Percentiles rank a stretch among this genome's conserved stretches.
Evolutionary conservation across 1,140 invertebrate genomes (phyloP).

Genomic region (Formica exsecta): DNA sequence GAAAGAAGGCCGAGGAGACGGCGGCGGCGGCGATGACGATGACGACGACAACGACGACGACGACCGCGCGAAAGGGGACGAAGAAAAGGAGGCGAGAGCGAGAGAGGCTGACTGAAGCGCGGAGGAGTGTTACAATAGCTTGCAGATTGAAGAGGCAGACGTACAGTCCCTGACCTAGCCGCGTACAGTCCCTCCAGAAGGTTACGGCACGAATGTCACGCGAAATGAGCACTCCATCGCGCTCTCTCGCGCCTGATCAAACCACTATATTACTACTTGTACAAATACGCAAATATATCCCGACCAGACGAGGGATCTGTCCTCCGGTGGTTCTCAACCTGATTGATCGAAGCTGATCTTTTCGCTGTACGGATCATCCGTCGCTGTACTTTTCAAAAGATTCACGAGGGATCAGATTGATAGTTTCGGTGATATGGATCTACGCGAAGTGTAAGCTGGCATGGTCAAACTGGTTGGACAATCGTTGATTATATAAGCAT

Average conservation of each 20-base stretch:
- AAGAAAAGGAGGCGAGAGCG: conserved; percentile 52
- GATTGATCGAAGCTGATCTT: neutral
- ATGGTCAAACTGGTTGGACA: conserved; percentile 2
- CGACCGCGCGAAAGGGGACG: neutral
- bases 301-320: conserved; percentile 2
- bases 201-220: conserved; percentile 7
- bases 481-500: neutral
- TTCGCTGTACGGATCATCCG: conserved; percentile 5
- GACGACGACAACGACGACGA: neutral
- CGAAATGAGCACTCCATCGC: conserved; percentile 47
- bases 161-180: conserved; percentile 76
- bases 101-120: conserved; percentile 16
- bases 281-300: conserved; percentile 79
- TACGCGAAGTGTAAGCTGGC: neutral
- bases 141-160: conserved; percentile 80
- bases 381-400: conserved; percentile 12
- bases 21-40: neutral
- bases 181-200: conserved; percentile 69
- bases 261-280: conserved; percentile 81
- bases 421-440: conserved; percentile 25
- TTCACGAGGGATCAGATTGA: conserved; percentile 17
- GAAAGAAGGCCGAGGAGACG: conserved; percentile 27
- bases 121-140: conserved; percentile 78
- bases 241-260: conserved; percentile 52
- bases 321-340: conserved; percentile 34